Conservation (phyloP, 2,797 vertebrate genomes). For the Gephyroberyx darwinii region DNA sequence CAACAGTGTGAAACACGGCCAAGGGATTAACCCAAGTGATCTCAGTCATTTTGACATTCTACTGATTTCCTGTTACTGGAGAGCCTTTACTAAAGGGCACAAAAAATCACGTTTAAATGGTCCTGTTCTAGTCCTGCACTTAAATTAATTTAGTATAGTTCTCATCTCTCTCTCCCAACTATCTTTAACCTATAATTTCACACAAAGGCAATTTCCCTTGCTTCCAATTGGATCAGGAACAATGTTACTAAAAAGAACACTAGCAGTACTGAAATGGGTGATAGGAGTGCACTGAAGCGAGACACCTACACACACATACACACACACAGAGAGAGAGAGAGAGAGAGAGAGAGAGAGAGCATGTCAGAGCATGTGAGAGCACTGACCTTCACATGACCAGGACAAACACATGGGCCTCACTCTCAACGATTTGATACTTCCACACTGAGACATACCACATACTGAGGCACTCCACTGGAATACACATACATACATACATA, state of each 20-base stretch:
- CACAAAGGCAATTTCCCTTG: conserved; percentile 71
- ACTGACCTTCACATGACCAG: conserved; percentile 69
- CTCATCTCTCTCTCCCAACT: conserved; percentile 62
- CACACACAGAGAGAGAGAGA: conserved; percentile 13
- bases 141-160: conserved; percentile 48
- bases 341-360: conserved; percentile 24
- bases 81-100: conserved; percentile 16
- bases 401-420: conserved; percentile 42
- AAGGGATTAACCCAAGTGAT: conserved; percentile 48
- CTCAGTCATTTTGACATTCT: conserved; percentile 31
- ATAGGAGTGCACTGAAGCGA: conserved; percentile 66
- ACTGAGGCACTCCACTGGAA: conserved; percentile 14
- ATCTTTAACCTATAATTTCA: conserved; percentile 77
- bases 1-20: conserved; percentile 50
- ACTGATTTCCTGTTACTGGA: conserved; percentile 38
- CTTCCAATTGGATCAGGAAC: conserved; percentile 63
- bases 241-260: conserved; percentile 61
- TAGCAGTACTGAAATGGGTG: conserved; percentile 64
- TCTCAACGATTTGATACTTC: conserved; percentile 60
- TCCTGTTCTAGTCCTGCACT: conserved; percentile 26
- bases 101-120: conserved; percentile 29
- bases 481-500: conserved; percentile 26
- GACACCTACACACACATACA: conserved; percentile 49
- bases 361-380: conserved; percentile 53
- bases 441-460: conserved; percentile 41